phyloP scores from a whole-genome alignment of 2,797 vertebrate genomes.

The Steatocranus sp. region DNA sequence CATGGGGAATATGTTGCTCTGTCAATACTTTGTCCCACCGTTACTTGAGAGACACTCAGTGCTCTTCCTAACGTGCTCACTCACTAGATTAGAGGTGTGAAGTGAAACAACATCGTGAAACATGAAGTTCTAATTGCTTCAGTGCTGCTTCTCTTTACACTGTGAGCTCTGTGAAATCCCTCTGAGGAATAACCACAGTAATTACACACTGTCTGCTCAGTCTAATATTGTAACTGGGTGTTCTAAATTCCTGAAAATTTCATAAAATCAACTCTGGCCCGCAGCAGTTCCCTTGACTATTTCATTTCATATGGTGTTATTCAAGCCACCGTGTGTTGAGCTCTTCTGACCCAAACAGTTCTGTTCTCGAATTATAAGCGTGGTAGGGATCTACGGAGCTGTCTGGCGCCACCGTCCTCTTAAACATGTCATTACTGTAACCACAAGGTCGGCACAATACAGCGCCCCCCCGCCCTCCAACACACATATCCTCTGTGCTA shows the following conservation, averaged over 20 bases:
- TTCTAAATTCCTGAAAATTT: constrained; percentile 29
- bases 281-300: constrained; percentile 22
- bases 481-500: not conserved
- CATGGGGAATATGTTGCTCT: not conserved
- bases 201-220: constrained; percentile 27
- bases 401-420: constrained; percentile 78
- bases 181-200: constrained; percentile 27
- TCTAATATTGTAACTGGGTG: constrained; percentile 18
- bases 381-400: constrained; percentile 54
- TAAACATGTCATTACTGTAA: constrained; percentile 82
- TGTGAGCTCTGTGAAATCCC: constrained; percentile 1
- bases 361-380: constrained; percentile 48
- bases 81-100: not conserved
- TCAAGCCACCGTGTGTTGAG: constrained; percentile 14
- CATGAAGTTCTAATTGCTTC: constrained; percentile 5
- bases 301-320: constrained; percentile 15
- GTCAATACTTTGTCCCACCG: not conserved
- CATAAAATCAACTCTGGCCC: constrained; percentile 12
- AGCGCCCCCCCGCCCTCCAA: constrained; percentile 1
- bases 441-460: constrained; percentile 65
- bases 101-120: constrained; percentile 4
- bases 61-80: not conserved
- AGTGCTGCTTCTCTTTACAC: not conserved
- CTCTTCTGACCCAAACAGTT: constrained; percentile 40
- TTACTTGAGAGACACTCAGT: not conserved